Evolutionary conservation across 2,888 invertebrate genomes (phyloP).

Genomic region (Drosophila fulvimacula): DNA sequence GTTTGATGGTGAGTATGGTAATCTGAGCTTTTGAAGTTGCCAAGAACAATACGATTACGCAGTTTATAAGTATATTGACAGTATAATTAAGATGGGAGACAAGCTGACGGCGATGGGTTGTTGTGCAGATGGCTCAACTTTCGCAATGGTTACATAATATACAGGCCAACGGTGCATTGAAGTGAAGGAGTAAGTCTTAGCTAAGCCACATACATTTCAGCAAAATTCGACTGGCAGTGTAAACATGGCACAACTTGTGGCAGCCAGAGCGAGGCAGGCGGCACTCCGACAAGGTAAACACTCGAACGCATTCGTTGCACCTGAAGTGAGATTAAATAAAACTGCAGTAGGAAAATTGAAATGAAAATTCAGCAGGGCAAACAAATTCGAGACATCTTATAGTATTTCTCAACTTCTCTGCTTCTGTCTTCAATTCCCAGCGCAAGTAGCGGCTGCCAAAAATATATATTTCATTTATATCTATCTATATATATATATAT

Average conservation of each 20-base stretch:
- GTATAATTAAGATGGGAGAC: neutral
- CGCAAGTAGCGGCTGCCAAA: slow-evolving; percentile 31
- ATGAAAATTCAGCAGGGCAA: slow-evolving; percentile 74
- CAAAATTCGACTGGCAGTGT: slow-evolving; percentile 16
- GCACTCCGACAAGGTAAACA: slow-evolving; percentile 51
- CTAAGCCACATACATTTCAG: slow-evolving; percentile 16
- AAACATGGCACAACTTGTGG: slow-evolving; percentile 17
- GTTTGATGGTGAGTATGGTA: neutral
- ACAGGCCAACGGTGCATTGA: neutral
- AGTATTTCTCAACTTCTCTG: slow-evolving; percentile 28
- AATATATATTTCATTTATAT: slow-evolving; percentile 38
- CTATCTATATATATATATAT: slow-evolving; percentile 4
- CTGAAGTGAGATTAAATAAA: slow-evolving; percentile 79
- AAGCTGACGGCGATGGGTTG: neutral
- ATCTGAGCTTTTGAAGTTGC: neutral
- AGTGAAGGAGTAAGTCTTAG: neutral
- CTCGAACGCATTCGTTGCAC: slow-evolving; percentile 68
- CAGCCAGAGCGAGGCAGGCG: neutral
- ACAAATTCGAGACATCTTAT: slow-evolving; percentile 72
- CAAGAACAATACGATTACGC: neutral
- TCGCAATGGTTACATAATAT: neutral
- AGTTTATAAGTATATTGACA: neutral
- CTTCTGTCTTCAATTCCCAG: slow-evolving; percentile 10
- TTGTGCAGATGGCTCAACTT: neutral
- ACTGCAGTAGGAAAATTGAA: slow-evolving; percentile 72